Base-by-base conservation (phyloP, 2,888 invertebrate genomes). In the Automeris io region DNA sequence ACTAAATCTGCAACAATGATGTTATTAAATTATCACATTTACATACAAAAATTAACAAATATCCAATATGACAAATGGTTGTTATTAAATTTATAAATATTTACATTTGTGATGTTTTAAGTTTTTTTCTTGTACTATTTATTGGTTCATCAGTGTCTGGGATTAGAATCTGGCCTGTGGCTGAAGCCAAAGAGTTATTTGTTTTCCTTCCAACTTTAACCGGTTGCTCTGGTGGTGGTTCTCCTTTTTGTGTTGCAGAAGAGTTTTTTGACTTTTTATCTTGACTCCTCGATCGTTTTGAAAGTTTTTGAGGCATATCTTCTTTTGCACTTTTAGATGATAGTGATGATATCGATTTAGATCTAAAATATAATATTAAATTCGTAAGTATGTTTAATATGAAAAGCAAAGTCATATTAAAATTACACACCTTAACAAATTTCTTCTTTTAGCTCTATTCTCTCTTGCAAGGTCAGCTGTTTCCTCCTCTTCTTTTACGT, bases 141-240 rank as follows among this genome's bases (percentile, higher is more conserved):
- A 70, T 63, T 0, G 81, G 83, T 39, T 83, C 86, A 34, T 74
- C 78, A 49, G 69, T 77, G 50, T 85, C 87, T 12, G 78, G 92
- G 69, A 95, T 94, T 40, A 95, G 88, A 47, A 95, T 94, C 68
- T 94, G 94, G 18, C 95, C 95, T 2, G 94, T 94, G 35, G 94
- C 92, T 7, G 93, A 93, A 1, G 95, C 93, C 33, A 95, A 82
- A 1, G 95, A 95, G 74, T 95, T 95, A 65, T 95, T 95, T 6
- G 95, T 95, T 75, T 95, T 95, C 42, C 95, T 87, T 37, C 95
- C 95, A 2, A 88, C 82, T 49, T 79, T 81, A 11, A 79, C 60
- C 0, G 76, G 76, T 1, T 67, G 70, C 16, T 74, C 76, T 54
- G 82, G 79, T 7, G 76, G 78, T 2, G 75, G 81, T 51, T 80